Conservation (phyloP, 2,113 vertebrate genomes). For the Bufo bufo region DNA sequence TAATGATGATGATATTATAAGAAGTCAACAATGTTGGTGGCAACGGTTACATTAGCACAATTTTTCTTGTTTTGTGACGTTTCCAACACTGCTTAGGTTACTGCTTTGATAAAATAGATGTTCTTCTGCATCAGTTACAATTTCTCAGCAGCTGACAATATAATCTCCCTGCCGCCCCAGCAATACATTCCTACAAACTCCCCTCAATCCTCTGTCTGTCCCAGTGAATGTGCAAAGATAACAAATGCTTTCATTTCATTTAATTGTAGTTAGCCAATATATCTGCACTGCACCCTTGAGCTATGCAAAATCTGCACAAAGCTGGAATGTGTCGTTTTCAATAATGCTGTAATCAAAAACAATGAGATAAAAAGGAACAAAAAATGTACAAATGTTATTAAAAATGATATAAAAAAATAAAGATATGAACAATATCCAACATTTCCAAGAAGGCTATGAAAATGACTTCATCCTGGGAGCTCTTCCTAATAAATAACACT, state of each 20-base stretch:
- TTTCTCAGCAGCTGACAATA: slow-evolving; percentile 38
- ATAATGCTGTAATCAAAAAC: neutral
- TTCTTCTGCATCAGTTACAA: slow-evolving; percentile 23
- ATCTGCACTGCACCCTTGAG: slow-evolving; percentile 21
- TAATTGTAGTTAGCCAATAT: slow-evolving; percentile 19
- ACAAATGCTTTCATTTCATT: slow-evolving; percentile 20
- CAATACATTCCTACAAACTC: slow-evolving; percentile 40
- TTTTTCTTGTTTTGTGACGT: neutral
- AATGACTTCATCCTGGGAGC: neutral
- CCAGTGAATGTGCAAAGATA: slow-evolving; percentile 30
- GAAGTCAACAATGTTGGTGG: neutral
- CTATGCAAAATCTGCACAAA: slow-evolving; percentile 22
- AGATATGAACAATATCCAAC: neutral
- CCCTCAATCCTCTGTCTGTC: slow-evolving; percentile 4
- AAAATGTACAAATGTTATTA: neutral
- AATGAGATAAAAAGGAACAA: neutral
- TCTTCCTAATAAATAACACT: neutral
- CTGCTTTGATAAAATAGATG: slow-evolving; percentile 3
- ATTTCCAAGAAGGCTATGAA: neutral
- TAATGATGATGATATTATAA: no score
- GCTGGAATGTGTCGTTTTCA: neutral
- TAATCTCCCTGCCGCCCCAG: slow-evolving; percentile 28
- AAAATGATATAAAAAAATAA: neutral
- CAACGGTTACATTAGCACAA: neutral
- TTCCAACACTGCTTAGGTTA: neutral